phyloP scores from a whole-genome alignment of 2,888 invertebrate genomes.

The Clanis bilineata region DNA sequence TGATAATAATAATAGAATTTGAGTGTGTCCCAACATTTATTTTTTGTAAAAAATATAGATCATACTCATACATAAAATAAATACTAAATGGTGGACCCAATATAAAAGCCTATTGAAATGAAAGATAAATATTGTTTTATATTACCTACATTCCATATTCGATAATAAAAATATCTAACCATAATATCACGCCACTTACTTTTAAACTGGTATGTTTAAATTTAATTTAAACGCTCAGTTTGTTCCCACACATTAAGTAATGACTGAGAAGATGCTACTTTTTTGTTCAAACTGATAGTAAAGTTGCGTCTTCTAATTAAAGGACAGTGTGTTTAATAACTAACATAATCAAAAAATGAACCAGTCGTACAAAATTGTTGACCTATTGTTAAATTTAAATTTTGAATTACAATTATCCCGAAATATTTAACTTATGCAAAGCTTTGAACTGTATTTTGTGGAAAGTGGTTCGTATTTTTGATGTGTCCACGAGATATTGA shows the following conservation, averaged over 20 bases:
- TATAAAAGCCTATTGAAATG: too few relatives aligned
- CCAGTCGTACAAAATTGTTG: background rate
- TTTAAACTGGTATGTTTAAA: background rate
- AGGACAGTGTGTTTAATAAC: conserved; percentile 16
- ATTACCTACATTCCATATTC: background rate
- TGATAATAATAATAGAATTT: background rate
- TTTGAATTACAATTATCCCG: too few relatives aligned
- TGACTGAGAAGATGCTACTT: conserved; percentile 12
- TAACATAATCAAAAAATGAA: conserved; percentile 1
- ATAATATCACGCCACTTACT: background rate
- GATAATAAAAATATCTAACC: background rate
- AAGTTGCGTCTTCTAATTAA: background rate
- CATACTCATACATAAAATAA: too few relatives aligned
- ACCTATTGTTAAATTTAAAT: too few relatives aligned
- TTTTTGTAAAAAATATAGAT: too few relatives aligned
- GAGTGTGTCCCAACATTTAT: too few relatives aligned
- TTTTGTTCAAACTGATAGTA: conserved; percentile 14
- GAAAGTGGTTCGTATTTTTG: conserved; percentile 29
- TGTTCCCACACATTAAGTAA: background rate
- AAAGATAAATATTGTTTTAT: too few relatives aligned
- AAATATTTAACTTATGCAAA: too few relatives aligned
- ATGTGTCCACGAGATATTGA: conserved; percentile 35
- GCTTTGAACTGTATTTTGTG: background rate
- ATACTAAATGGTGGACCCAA: too few relatives aligned
- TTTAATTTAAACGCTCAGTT: background rate